Base-by-base conservation (phyloP, 1,140 invertebrate genomes). In the Sycophaga agraensis region DNA sequence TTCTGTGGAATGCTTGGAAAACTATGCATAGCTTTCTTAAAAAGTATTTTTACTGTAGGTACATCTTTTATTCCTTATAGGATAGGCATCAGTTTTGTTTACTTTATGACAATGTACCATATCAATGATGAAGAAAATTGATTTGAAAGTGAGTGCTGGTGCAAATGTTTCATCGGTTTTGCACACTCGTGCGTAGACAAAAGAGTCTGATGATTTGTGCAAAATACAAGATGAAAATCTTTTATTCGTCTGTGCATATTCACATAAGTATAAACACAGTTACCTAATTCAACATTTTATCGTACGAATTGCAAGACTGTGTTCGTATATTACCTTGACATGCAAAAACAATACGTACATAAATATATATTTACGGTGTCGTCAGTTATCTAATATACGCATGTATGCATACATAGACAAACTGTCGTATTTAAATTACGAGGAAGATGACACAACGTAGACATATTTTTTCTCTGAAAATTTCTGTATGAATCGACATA, bases 1-100 rank as follows among this genome's bases (percentile, higher is more conserved):
- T 50, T 49, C 46, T 34, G 22, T 50, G 35, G 56, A 49, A 53
- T 57, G 54, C 16, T 55, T 4, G 16, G 26, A 22, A n/a, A 57
- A 42, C 40, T 51, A 51, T 1, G 19, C 17, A 22, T 21, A 45
- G n/a, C 9, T 37, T 39, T 48, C 9, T 21, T 17, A 37, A 57
- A 4, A n/a, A 17, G 2, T 26, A 31, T 8, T n/a, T 24, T 34
- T 12, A 39, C 35, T 53, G 6, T 34, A n/a, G n/a, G n/a, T 22
- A 2, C 16, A 28, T 46, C 54, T 11, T 17, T 17, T 46, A 24
- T 28, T 54, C 4, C 26, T 56, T 45, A 34, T 0, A 17, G 45
- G 35, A 40, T 21, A 48, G 42, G 24, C 28, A 22, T 48, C n/a
- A 8, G 2, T 37, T 57, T 49, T 21, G 21, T 9, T 40, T 4